Base-by-base conservation (phyloP, 2,113 vertebrate species). In the Pterocles orientalis region DNA sequence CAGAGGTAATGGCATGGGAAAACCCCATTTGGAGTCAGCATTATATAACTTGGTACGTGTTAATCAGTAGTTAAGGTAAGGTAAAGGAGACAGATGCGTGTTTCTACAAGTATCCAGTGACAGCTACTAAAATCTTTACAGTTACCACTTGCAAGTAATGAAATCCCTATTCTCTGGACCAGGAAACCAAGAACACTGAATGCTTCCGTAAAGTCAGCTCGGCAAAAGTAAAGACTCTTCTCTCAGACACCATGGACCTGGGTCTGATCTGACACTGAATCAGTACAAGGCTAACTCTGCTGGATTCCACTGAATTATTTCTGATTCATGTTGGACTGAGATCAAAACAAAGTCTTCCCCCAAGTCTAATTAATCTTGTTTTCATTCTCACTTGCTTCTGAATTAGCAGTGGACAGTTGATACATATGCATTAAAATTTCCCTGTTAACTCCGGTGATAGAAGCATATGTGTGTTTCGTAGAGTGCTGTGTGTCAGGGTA, bases 301-400 rank as follows among this genome's bases (percentile, higher is more conserved):
- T 39, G 65, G 61, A 56, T 86, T 57, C 82, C 60, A 24, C 20
- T 80, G 76, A 71, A 64, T 73, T 94, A 60, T 70, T 96, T 93
- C 61, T 84, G n/a, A 79, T 92, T 88, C 72, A n/a, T 64, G 12
- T 54, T 86, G 77, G 80, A 86, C 28, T 56, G 26, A 79, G 60
- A 93, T 90, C 65, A 97, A 94, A 92, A 80, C 29, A 72, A 93
- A 90, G 29, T 45, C 43, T 82, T 95, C 36, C 29, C 94, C 54
- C 34, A 92, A 92, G 61, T 45, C 69, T 92, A 97, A 96, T 95
- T 95, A 95, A 85, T 91, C 95, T 77, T 84, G 16, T 62, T 97
- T 95, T 88, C 65, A 51, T 92, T 95, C 85, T 92, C 72, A 45
- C 77, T 82, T 86, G 68, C 88, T 47, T 83, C 78, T 90, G 56